These are phyloP conservation scores for Nanger granti DNA, from an alignment of 2,113 vertebrate species.

Conservation along the genomic window DNA sequence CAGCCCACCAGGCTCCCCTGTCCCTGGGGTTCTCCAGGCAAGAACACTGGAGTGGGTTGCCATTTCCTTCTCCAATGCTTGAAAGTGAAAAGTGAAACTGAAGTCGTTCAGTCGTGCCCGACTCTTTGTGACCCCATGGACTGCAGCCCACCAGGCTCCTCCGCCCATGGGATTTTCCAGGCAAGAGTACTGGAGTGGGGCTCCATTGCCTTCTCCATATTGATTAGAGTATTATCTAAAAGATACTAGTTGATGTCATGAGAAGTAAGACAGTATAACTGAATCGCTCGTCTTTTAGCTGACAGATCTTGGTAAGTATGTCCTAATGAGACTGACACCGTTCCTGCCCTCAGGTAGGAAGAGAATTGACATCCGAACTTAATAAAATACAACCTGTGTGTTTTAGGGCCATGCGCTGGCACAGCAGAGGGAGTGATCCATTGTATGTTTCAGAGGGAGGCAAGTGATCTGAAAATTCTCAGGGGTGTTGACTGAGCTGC, in stretches of 20 bases:
- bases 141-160: too few relatives aligned
- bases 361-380: neutral
- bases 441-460: neutral
- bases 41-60: too few relatives aligned
- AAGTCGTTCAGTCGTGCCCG: fast-evolving
- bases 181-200: too few relatives aligned
- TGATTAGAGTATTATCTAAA: neutral
- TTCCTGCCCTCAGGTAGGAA: neutral
- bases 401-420: neutral
- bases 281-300: neutral
- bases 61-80: too few relatives aligned
- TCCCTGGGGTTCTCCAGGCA: too few relatives aligned
- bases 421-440: neutral
- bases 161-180: too few relatives aligned
- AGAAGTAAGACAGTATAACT: neutral
- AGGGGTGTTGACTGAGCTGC: neutral
- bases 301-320: neutral
- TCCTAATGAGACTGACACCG: neutral
- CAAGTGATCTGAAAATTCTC: neutral
- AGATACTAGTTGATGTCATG: neutral
- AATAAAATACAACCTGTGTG: neutral
- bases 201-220: too few relatives aligned
- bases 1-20: too few relatives aligned
- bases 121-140: too few relatives aligned
- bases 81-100: too few relatives aligned